Conservation (phyloP, 2,797 vertebrate species). For the Lutjanus argentimaculatus region DNA sequence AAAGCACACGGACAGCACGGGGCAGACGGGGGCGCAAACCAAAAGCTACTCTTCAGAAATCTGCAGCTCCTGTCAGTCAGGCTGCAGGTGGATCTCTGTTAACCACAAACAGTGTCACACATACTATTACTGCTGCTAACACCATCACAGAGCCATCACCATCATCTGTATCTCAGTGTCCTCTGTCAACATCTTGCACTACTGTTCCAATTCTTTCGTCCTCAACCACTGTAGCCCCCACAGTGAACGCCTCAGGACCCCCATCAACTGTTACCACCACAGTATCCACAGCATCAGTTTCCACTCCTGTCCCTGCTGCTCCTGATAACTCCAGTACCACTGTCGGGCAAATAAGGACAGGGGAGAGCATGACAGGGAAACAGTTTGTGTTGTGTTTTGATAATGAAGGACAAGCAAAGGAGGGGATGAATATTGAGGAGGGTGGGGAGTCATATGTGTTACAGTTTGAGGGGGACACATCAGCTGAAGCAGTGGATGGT, state of each 20-base stretch:
- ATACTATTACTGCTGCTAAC: conserved; percentile 32
- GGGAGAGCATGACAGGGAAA: conserved; percentile 72
- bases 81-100: conserved; percentile 42
- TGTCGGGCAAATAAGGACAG: conserved; percentile 57
- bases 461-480: conserved; percentile 80
- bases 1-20: conserved; percentile 82
- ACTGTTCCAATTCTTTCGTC: conserved; percentile 39
- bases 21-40: conserved; percentile 85
- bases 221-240: conserved; percentile 39
- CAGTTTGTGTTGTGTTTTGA: conserved; percentile 87
- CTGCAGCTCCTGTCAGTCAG: conserved; percentile 47
- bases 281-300: conserved; percentile 37
- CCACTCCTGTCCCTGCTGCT: conserved; percentile 34
- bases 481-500: conserved; percentile 60
- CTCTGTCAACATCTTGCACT: conserved; percentile 43
- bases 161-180: conserved; percentile 38
- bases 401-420: conserved; percentile 75
- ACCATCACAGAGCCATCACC: conserved; percentile 23
- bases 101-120: conserved; percentile 2
- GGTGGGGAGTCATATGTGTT: conserved; percentile 83
- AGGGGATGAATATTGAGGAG: conserved; percentile 68
- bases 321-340: conserved; percentile 47
- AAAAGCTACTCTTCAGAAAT: conserved; percentile 75
- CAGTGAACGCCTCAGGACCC: conserved; percentile 59
- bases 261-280: conserved; percentile 48